Evolutionary conservation across 2,888 invertebrate genomes (phyloP).

Genomic region (Scelioninae gen. 1): DNA sequence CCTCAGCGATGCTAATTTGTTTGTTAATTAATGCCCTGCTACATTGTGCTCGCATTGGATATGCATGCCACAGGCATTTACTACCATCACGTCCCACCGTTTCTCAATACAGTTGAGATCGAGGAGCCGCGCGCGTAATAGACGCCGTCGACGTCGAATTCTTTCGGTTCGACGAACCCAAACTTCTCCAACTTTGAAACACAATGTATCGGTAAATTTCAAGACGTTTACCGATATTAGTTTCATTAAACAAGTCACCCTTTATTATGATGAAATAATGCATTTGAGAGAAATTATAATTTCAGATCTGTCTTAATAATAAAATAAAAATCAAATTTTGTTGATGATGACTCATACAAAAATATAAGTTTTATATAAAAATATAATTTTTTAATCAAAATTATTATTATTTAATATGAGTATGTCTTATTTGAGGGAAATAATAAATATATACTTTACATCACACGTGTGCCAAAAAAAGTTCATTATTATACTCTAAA

Average conservation of each 20-base stretch:
- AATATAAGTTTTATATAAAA: no score
- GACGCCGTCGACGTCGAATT: slow-evolving; percentile 62
- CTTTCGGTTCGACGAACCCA: slow-evolving; percentile 69
- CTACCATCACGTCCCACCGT: slow-evolving; percentile 63
- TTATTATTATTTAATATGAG: no score
- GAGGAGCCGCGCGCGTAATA: slow-evolving; percentile 49
- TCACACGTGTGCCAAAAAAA: no score
- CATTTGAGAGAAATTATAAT: background rate
- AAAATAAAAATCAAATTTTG: no score
- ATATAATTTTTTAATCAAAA: no score
- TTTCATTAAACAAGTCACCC: background rate
- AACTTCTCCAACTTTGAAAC: slow-evolving; percentile 55
- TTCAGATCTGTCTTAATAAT: no score
- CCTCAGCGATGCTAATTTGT: slow-evolving; percentile 81
- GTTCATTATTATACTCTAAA: no score
- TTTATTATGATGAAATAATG: background rate
- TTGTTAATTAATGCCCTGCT: slow-evolving; percentile 82
- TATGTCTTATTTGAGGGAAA: no score
- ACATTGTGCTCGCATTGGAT: slow-evolving; percentile 78
- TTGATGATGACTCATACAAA: no score
- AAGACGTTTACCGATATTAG: background rate
- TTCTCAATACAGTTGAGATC: slow-evolving; percentile 70
- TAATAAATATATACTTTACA: no score
- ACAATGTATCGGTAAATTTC: slow-evolving; percentile 29
- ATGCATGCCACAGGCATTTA: slow-evolving; percentile 70